Conservation (phyloP, 1,140 invertebrate genomes). For the Meloidogyne chitwoodi region DNA sequence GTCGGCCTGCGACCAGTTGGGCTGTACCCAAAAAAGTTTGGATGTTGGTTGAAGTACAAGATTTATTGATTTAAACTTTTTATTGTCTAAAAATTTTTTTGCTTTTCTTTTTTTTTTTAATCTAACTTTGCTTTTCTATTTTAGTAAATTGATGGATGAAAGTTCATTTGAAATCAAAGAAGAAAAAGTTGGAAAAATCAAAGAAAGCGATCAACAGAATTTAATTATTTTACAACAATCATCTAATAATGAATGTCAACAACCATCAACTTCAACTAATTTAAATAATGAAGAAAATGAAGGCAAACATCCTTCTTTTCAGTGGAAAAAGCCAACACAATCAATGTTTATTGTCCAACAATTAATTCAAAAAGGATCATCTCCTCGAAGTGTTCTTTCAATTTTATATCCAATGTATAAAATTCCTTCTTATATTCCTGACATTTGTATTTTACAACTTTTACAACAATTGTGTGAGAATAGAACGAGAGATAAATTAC, state of each 20-base stretch:
- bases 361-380: slow-evolving; percentile 19
- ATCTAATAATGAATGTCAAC: background rate
- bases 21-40: too few species aligned
- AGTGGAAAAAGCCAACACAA: slow-evolving; percentile 30
- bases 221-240: background rate
- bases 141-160: too few species aligned
- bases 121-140: too few species aligned
- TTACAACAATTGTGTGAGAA: slow-evolving; percentile 26
- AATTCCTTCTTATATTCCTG: slow-evolving; percentile 20
- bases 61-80: too few species aligned
- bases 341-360: slow-evolving; percentile 22
- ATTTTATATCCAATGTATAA: slow-evolving; percentile 11
- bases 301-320: background rate
- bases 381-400: slow-evolving; percentile 16
- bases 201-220: background rate
- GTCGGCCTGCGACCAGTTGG: too few species aligned
- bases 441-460: slow-evolving; percentile 19
- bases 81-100: too few species aligned
- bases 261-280: background rate
- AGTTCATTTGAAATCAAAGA: background rate
- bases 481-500: slow-evolving; percentile 36
- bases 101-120: too few species aligned
- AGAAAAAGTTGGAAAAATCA: background rate
- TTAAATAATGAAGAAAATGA: background rate
- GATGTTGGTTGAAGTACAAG: too few species aligned